Evolutionary conservation across 2,888 invertebrate genomes (phyloP).

Genomic region (Epinotia bilunana): DNA sequence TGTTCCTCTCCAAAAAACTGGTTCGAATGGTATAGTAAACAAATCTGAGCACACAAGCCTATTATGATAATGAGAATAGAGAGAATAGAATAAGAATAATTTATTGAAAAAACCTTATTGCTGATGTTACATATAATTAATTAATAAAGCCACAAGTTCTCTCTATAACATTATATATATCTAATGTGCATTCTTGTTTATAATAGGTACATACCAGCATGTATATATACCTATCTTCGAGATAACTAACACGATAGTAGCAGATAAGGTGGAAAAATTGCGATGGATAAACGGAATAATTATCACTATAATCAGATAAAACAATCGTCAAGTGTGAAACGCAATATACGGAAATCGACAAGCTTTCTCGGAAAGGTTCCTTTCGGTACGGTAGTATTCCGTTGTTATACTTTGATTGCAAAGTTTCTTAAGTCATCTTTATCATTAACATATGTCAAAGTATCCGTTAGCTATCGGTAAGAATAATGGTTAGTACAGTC

Average conservation of each 20-base stretch:
- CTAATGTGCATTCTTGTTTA: neutral
- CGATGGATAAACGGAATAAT: conserved; percentile 19
- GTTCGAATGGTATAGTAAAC: too few relatives aligned
- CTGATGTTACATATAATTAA: too few relatives aligned
- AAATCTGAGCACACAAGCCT: too few relatives aligned
- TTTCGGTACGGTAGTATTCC: conserved; percentile 23
- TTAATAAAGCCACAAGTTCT: neutral
- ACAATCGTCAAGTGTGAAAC: conserved; percentile 18
- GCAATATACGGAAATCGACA: neutral
- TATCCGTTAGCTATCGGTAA: too few relatives aligned
- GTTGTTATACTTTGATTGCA: neutral
- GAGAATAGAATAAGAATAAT: too few relatives aligned
- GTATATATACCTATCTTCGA: conserved; percentile 20
- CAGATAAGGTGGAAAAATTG: conserved; percentile 33
- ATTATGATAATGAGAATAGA: too few relatives aligned
- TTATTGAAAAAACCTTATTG: too few relatives aligned
- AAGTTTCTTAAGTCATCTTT: neutral
- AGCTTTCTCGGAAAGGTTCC: conserved; percentile 2
- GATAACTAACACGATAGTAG: conserved; percentile 25
- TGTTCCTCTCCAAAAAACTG: too few relatives aligned
- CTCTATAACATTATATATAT: neutral
- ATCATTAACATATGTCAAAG: neutral
- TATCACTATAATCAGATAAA: conserved; percentile 23
- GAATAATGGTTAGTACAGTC: too few relatives aligned
- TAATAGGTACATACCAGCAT: neutral